Base-by-base conservation (phyloP, 2,797 vertebrate species). In the Periophthalmus magnuspinnatus region DNA sequence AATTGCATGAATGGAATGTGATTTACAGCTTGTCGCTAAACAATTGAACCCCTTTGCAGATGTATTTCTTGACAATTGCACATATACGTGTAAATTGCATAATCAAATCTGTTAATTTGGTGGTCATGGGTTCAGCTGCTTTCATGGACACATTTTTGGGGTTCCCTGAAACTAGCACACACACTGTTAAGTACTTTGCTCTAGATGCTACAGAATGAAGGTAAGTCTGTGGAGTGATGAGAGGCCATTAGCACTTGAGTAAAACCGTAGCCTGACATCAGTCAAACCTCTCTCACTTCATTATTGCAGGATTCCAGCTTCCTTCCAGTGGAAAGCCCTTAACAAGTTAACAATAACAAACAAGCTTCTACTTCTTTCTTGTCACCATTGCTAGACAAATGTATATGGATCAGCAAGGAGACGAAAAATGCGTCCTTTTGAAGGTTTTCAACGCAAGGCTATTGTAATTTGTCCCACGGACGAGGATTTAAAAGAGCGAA, bases 401-500 rank as follows among this genome's bases (percentile, higher is more conserved):
- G 96, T 97, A 88, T 98, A 97, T 92, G 96, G 95, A 88, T 97
- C 96, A 83, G 96, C 96, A 88, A 97, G 97, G 93, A 95, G 95
- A 91, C 95, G 96, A 93, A 98, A 98, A 95, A 97, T 98, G 96
- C 95, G 96, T 90, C 96, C 96, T 87, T 98, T 98, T 93, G 96
- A 97, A 95, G 96, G 96, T 87, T 98, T 98, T 94, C 95, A 96
- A 91, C 96, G 96, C 91, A 96, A 96, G 89, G 97, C 96, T 91
- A 94, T 98, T 92, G 94, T 98, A 88, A 96, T 98, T 94, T 98
- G 96, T 91, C 97, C 96, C 91, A 95, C 94, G 86, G 97, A 98
- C 69, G 96, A 95, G 84, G 96, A 97, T 91, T 95, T 98, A 81
- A 94, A 94, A 91, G 95, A 97, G 79, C 95, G 96, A 89, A 96